Evolutionary conservation across 2,797 vertebrate species (phyloP).

Genomic region (Manis crassicaudata): DNA sequence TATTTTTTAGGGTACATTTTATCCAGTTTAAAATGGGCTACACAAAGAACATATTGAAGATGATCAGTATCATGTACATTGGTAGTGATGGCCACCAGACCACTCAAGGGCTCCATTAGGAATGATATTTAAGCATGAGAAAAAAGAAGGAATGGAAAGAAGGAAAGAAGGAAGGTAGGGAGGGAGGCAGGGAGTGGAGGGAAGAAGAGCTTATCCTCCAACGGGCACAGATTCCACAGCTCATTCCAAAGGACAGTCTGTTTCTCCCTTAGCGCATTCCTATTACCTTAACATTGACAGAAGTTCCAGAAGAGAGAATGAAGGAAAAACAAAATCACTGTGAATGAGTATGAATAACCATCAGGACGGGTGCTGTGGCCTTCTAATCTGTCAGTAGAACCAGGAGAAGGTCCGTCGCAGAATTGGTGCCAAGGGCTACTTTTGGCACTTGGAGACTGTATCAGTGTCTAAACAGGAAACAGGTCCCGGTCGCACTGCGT

Average conservation of each 20-base stretch:
- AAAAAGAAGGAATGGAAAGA: background rate
- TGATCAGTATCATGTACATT: background rate
- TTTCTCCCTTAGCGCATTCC: background rate
- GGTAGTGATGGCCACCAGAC: no score
- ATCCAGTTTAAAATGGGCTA: background rate
- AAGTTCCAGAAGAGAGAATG: background rate
- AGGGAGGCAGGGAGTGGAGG: background rate
- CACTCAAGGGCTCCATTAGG: background rate
- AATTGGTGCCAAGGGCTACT: background rate
- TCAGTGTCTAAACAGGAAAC: background rate
- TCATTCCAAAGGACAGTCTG: background rate
- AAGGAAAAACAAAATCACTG: background rate
- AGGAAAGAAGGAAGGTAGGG: rapidly evolving
- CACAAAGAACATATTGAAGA: background rate
- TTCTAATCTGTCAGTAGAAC: background rate
- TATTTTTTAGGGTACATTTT: background rate
- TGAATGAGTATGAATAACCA: background rate
- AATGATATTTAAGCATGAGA: background rate
- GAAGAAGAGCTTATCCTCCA: background rate
- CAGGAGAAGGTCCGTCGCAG: background rate
- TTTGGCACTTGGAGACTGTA: background rate
- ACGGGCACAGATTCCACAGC: background rate
- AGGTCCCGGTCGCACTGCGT: background rate
- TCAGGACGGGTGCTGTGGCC: background rate
- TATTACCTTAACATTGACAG: background rate